Evolutionary conservation across 2,888 invertebrate species (phyloP).

Genomic region (Catotricha subobsoleta): DNA sequence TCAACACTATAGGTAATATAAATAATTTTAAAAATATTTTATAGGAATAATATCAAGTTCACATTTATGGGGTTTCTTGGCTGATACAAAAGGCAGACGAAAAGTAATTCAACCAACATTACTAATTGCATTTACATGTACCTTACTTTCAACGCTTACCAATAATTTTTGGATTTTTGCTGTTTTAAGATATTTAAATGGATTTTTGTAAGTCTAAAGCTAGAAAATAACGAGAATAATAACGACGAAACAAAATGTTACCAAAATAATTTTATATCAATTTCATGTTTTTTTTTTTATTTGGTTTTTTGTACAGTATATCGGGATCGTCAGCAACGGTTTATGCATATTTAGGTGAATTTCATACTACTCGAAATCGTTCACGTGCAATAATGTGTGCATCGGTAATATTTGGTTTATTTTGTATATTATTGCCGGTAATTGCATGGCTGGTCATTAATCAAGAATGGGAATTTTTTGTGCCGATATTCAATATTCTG

Average conservation of each 20-base stretch:
- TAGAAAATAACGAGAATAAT: neutral
- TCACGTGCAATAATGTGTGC: constrained; percentile 28
- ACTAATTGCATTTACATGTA: constrained; percentile 29
- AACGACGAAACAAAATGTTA: neutral
- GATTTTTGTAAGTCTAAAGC: constrained; percentile 30
- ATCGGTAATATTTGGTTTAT: constrained; percentile 22
- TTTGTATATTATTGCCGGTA: constrained; percentile 22
- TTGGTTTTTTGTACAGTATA: constrained; percentile 15
- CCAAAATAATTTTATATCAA: neutral
- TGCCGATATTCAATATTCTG: constrained; percentile 17
- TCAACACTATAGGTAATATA: no score
- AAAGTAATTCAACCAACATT: constrained; percentile 31
- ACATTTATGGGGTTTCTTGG: constrained; percentile 37
- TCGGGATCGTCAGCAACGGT: constrained; percentile 33
- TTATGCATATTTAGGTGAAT: constrained; percentile 35
- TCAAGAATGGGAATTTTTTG: constrained; percentile 19
- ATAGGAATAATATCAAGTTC: constrained; percentile 33
- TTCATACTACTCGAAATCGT: constrained; percentile 30
- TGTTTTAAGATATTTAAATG: constrained; percentile 32
- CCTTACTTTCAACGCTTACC: constrained; percentile 31
- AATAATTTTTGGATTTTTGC: constrained; percentile 33
- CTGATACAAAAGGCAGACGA: constrained; percentile 34
- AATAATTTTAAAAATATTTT: no score
- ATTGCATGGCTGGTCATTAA: constrained; percentile 24
- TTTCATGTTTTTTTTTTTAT: neutral